A percentile compares a stretch with the other conserved stretches of the same genome.
Evolutionary conservation across 2,888 invertebrate species (phyloP).

Genomic region (Drosophila aldrichi): DNA sequence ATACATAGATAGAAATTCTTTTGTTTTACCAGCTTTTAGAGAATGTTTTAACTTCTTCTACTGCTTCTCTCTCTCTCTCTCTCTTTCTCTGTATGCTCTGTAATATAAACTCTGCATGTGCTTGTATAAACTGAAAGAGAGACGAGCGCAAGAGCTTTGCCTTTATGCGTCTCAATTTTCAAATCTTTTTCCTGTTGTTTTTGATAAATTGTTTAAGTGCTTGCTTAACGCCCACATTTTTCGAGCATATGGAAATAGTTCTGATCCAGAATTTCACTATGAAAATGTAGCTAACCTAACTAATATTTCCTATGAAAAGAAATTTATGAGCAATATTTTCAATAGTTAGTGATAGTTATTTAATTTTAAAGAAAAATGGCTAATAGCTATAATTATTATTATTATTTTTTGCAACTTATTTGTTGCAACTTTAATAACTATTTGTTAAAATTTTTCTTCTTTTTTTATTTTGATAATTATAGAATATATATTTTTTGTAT

Average conservation of each 20-base stretch:
- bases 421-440: no score
- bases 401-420: no score
- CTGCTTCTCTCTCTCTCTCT: neutral
- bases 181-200: neutral
- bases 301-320: no score
- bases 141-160: neutral
- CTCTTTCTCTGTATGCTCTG: neutral
- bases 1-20: neutral
- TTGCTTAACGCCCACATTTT: slow-evolving; percentile 18
- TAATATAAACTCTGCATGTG: neutral
- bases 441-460: no score
- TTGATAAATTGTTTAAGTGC: slow-evolving; percentile 8
- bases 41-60: slow-evolving; percentile 2
- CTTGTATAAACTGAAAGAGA: neutral
- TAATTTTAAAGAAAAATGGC: no score
- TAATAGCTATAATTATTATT: no score
- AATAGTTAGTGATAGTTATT: no score
- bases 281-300: no score
- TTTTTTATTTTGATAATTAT: no score
- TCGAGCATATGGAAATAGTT: neutral
- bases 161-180: neutral
- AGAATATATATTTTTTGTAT: no score
- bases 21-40: slow-evolving; percentile 21
- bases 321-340: no score
- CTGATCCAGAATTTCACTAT: neutral